phyloP scores from a whole-genome alignment of 2,797 vertebrate genomes.

The Anisognathus igniventris region DNA sequence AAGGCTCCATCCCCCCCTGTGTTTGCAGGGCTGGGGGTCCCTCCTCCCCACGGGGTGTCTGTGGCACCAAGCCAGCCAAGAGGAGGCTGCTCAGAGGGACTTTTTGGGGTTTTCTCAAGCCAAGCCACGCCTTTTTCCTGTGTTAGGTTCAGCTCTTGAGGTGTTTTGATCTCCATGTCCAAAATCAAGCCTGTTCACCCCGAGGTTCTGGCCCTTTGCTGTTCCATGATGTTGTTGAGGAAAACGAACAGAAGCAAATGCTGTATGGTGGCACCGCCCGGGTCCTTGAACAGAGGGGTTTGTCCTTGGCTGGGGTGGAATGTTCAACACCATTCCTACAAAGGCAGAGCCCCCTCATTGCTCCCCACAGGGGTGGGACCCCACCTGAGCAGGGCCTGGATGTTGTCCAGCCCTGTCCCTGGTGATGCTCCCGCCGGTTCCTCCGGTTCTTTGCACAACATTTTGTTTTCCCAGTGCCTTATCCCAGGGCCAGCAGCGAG shows the following conservation, averaged over 20 bases:
- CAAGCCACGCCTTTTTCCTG: neutral
- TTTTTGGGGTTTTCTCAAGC: neutral
- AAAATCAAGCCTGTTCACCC: neutral
- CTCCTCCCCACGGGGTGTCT: rapidly evolving
- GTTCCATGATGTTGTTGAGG: neutral
- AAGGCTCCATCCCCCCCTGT: rapidly evolving
- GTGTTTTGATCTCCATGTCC: neutral
- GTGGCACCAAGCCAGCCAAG: neutral
- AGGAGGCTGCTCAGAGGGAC: neutral
- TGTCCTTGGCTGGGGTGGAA: neutral
- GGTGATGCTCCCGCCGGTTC: neutral
- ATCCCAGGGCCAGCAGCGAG: neutral
- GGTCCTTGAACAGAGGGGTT: neutral
- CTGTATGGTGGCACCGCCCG: rapidly evolving
- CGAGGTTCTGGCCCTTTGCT: neutral
- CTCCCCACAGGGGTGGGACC: rapidly evolving
- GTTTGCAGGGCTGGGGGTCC: neutral
- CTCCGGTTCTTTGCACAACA: neutral
- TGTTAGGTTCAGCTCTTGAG: neutral
- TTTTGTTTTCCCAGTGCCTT: constrained; percentile 20
- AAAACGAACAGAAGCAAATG: rapidly evolving
- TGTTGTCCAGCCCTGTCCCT: rapidly evolving
- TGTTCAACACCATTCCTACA: rapidly evolving
- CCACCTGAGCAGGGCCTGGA: rapidly evolving
- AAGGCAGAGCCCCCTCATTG: neutral